phyloP scores from a whole-genome alignment of 2,888 invertebrate species.

The Stenchaetothrips biformis region DNA sequence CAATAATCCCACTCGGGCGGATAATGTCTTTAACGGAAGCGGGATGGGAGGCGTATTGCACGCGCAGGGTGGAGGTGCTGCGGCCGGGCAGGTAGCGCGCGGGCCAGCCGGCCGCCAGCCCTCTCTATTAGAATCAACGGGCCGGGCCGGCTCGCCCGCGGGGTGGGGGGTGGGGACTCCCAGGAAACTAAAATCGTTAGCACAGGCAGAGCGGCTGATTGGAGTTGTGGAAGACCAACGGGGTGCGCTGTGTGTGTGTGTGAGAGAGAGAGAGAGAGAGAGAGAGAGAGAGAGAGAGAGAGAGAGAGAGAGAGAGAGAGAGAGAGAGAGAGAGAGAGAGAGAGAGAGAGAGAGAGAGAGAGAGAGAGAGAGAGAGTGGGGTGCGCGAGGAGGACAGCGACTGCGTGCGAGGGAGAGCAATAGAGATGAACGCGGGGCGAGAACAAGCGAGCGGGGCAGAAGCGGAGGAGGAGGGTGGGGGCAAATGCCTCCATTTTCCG shows the following conservation, averaged over 20 bases:
- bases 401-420: slow-evolving; percentile 32
- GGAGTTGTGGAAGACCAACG: slow-evolving; percentile 1
- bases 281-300: too few species aligned
- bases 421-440: slow-evolving; percentile 29
- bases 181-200: slow-evolving; percentile 6
- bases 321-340: too few species aligned
- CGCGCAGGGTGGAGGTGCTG: background rate
- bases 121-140: background rate
- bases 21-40: too few species aligned
- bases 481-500: background rate
- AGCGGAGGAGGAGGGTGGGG: background rate
- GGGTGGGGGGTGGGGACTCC: slow-evolving; percentile 37
- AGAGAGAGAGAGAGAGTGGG: too few species aligned
- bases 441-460: background rate
- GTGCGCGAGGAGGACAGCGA: too few species aligned
- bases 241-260: background rate
- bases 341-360: too few species aligned
- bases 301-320: too few species aligned
- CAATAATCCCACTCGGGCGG: too few species aligned
- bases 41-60: background rate
- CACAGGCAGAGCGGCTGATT: background rate
- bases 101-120: background rate
- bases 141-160: slow-evolving; percentile 36
- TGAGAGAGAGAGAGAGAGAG: too few species aligned
- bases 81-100: background rate